Evolutionary conservation across 53 echinoderm and acorn worm genomes (phyloP).

Genomic region (Stichopus horrens): DNA sequence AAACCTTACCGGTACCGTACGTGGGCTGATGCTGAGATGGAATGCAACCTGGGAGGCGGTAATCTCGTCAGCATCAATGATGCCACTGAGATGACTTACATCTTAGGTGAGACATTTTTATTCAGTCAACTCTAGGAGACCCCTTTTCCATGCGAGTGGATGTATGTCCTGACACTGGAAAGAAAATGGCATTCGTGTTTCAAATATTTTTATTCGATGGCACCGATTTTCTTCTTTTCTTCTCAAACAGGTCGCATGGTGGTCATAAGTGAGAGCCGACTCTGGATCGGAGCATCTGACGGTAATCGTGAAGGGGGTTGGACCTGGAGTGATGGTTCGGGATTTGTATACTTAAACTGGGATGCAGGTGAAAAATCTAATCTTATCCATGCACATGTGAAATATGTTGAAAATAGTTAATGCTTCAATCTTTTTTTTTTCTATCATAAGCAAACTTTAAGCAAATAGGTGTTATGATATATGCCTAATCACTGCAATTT

Average conservation of each 20-base stretch:
- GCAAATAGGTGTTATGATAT: no score
- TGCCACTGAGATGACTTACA: conserved; percentile 62
- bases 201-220: no score
- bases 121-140: no score
- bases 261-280: conserved; percentile 45
- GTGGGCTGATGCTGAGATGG: conserved; percentile 70
- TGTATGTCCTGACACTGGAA: no score
- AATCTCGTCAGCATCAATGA: conserved; percentile 66
- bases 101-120: background rate
- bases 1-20: conserved; percentile 54
- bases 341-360: conserved; percentile 89
- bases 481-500: no score
- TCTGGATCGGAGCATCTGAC: conserved; percentile 89
- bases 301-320: conserved; percentile 75
- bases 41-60: conserved; percentile 71
- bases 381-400: no score
- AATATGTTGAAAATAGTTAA: no score
- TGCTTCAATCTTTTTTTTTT: no score
- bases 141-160: no score
- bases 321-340: conserved; percentile 82
- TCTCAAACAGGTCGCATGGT: conserved; percentile 60
- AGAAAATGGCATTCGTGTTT: no score
- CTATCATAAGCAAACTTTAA: no score
- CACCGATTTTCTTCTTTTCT: background rate
- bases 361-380: conserved; percentile 52